Base-by-base conservation (phyloP, 2,113 vertebrate species). In the Helogale parvula region DNA sequence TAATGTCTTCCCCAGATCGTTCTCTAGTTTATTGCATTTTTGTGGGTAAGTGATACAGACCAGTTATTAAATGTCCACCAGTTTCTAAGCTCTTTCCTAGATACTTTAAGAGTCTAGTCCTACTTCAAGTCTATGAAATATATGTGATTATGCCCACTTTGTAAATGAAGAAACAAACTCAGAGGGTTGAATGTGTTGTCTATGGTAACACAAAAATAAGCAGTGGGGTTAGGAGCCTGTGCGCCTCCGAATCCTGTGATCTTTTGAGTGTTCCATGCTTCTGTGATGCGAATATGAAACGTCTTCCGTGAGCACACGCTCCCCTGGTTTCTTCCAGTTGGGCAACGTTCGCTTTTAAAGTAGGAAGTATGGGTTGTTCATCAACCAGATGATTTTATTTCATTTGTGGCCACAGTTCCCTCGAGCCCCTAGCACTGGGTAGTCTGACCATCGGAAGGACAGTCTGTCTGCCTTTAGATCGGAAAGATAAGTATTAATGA, bases 111-210 rank as follows among this genome's bases (percentile, higher is more conserved):
- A 69, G 63, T 93, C 93, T 93, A 88, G 52, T 81, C 29, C 5
- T 84, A 71, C 54, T 97, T 94, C 31, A 29, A 80, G 35, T 88
- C 50, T 63, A 29, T 63, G 79, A 91, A 80, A 89, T 88, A 65
- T 50, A 52, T 27, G 38, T 15, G 66, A 86, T 35, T 68, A 86
- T 76, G 38, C 16, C 33, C 38, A 35, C 65, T 87, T 84, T 66
- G 63, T 54, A 95, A 94, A 69, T 38, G 35, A 92, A 38, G 29
- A 92, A 86, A 41, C 41, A 27, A 76, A 86, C 7, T 82, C 52
- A 66, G 47, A 66, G 41, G 85, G 41, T 14, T 83, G 60, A 63
- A n/a, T 81, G 17, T 68, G 23, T 29, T 71, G 15, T 84, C 74
- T 82, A 23, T 65, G 57, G 84, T 27, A 77, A 54, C 27, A 57